These are phyloP conservation scores for Phalanger gymnotis DNA, from an alignment of 2,797 vertebrate species.

Conservation along the genomic window DNA sequence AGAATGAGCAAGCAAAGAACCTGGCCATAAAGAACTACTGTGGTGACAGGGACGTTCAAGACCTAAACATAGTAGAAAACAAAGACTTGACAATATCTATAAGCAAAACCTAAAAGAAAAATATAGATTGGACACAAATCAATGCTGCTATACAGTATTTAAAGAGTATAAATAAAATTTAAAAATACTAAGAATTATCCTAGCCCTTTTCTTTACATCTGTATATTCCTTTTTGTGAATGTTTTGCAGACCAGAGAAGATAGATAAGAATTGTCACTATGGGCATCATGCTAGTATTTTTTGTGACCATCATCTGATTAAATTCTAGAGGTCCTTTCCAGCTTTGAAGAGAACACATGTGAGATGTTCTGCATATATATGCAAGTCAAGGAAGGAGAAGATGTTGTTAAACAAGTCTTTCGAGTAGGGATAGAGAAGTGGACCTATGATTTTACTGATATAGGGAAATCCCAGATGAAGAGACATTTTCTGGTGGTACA, in stretches of 20 bases:
- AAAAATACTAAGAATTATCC: conserved; percentile 33
- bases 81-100: conserved; percentile 4
- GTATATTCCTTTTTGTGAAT: conserved; percentile 54
- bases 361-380: conserved; percentile 26
- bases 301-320: conserved; percentile 72
- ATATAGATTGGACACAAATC: not conserved
- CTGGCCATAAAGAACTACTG: not conserved
- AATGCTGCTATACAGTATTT: conserved; percentile 15
- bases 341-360: conserved; percentile 58
- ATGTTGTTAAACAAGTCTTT: conserved; percentile 55
- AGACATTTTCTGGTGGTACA: not conserved
- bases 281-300: conserved; percentile 64
- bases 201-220: conserved; percentile 69
- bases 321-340: conserved; percentile 74
- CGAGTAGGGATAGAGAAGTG: not conserved
- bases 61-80: not conserved
- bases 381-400: conserved; percentile 65
- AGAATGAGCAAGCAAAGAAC: not conserved
- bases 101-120: not conserved
- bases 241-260: conserved; percentile 45
- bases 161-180: conserved; percentile 58
- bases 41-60: not conserved
- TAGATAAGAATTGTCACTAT: conserved; percentile 76
- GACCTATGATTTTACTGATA: not conserved
- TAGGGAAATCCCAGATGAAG: not conserved